phyloP scores from a whole-genome alignment of 2,888 invertebrate genomes.

The Cybosia mesomella region DNA sequence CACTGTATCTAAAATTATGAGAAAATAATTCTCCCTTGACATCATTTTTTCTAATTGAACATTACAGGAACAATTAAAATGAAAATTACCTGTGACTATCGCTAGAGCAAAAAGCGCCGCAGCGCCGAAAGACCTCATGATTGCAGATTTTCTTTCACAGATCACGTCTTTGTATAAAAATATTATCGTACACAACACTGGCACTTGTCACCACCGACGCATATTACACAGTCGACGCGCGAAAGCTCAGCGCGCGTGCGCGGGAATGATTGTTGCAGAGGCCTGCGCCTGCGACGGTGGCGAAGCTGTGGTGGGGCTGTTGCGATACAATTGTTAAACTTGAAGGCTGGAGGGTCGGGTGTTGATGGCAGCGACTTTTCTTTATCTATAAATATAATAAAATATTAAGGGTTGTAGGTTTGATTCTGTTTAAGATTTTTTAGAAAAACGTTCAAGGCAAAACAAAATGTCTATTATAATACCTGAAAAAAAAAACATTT shows the following conservation, averaged over 20 bases:
- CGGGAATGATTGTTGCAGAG: constrained; percentile 64
- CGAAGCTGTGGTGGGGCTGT: constrained; percentile 61
- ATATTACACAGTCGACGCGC: constrained; percentile 78
- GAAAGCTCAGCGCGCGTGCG: constrained; percentile 79
- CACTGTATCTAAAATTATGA: not conserved
- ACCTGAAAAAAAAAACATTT: no score
- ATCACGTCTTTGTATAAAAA: constrained; percentile 62
- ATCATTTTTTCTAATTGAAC: not conserved
- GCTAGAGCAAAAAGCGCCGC: constrained; percentile 72
- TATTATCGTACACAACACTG: constrained; percentile 76
- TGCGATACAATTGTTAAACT: constrained; percentile 65
- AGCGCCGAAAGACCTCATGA: constrained; percentile 77
- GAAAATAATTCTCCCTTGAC: not conserved
- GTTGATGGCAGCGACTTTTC: constrained; percentile 39
- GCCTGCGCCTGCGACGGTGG: constrained; percentile 43
- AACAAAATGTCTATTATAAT: no score
- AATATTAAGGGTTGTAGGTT: not conserved
- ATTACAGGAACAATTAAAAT: not conserved
- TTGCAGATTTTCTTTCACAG: constrained; percentile 59
- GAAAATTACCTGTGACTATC: constrained; percentile 71
- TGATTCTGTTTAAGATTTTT: not conserved
- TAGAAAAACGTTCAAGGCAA: not conserved
- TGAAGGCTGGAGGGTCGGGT: constrained; percentile 55
- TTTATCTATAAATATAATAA: not conserved
- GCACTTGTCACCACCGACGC: constrained; percentile 81